phyloP scores from a whole-genome alignment of 2,113 vertebrate species.

The Psittacula cyanocephala region DNA sequence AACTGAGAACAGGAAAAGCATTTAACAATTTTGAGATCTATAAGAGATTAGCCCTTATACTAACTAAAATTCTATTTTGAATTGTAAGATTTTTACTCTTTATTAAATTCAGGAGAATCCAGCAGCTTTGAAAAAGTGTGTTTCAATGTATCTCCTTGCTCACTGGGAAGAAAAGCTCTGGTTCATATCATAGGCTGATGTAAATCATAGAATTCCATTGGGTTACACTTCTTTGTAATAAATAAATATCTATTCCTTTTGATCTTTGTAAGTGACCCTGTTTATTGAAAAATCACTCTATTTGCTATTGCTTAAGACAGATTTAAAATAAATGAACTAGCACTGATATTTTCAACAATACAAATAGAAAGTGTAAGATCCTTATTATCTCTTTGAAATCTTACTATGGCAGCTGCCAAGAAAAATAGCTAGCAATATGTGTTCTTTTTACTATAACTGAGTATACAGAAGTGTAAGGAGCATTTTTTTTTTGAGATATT shows the following conservation, averaged over 20 bases:
- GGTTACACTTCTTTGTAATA: neutral
- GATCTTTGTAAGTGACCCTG: neutral
- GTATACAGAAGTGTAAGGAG: neutral
- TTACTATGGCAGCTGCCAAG: neutral
- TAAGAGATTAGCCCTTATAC: neutral
- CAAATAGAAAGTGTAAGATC: neutral
- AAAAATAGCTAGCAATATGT: neutral
- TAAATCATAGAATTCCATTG: neutral
- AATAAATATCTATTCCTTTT: neutral
- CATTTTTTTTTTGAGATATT: neutral
- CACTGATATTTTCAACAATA: neutral
- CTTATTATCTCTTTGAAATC: neutral
- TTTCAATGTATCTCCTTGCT: neutral
- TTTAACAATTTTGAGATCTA: neutral
- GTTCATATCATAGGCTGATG: neutral
- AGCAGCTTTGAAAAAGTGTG: neutral
- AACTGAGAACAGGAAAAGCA: neutral
- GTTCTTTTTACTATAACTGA: neutral
- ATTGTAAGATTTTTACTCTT: neutral
- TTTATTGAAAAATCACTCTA: neutral
- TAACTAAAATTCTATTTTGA: neutral
- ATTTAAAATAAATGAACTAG: neutral
- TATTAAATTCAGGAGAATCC: neutral
- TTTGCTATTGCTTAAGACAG: neutral
- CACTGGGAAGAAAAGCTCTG: neutral